These are phyloP conservation scores for Herpailurus yagouaroundi DNA, from an alignment of 2,113 vertebrate species.

Conservation along the genomic window DNA sequence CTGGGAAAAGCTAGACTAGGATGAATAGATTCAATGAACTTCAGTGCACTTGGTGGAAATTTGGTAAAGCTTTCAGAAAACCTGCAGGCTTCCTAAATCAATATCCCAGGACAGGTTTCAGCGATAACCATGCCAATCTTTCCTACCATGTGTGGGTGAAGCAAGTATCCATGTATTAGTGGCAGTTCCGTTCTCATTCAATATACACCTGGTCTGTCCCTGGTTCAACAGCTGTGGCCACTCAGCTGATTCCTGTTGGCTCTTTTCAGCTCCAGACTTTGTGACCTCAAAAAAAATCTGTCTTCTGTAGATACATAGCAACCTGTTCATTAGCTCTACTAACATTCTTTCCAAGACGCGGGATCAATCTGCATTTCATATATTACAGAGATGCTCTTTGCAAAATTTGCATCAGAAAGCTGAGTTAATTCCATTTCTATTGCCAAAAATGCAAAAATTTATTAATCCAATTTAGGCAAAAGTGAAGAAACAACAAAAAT, in stretches of 20 bases:
- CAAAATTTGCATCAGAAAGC: neutral
- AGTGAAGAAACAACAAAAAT: neutral
- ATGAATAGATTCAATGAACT: neutral
- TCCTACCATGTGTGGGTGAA: neutral
- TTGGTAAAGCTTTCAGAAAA: constrained; percentile 52
- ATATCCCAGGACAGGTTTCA: neutral
- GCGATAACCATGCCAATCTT: neutral
- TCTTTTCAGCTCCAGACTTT: neutral
- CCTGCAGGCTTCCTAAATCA: neutral
- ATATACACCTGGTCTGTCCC: neutral
- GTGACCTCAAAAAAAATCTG: neutral
- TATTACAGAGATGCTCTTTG: neutral
- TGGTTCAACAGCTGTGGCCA: neutral
- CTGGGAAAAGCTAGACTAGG: constrained; percentile 7
- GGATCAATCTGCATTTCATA: neutral
- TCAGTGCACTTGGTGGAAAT: neutral
- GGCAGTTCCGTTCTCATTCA: neutral
- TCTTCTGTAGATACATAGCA: neutral
- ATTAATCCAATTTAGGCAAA: neutral
- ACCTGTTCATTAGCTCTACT: neutral
- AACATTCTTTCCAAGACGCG: neutral
- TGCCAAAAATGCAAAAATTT: neutral
- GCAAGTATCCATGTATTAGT: neutral
- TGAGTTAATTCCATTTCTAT: neutral
- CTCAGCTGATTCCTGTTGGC: neutral